Conservation (phyloP, 2,797 vertebrate species). For the Sebastes jordani region DNA sequence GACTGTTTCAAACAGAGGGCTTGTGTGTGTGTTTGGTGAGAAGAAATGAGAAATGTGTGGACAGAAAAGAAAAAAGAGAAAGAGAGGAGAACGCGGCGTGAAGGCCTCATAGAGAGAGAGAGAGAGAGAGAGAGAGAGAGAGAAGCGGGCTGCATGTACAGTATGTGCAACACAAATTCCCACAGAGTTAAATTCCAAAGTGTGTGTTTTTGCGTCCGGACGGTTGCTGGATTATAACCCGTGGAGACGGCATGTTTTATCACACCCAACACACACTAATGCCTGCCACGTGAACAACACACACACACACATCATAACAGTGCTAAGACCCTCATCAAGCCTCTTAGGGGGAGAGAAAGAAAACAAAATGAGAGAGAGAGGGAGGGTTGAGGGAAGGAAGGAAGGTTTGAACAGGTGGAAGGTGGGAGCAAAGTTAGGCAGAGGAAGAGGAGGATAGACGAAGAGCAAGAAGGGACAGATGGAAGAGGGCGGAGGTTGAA, state of each 20-base stretch:
- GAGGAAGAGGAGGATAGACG: not conserved
- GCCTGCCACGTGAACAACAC: slow-evolving; percentile 48
- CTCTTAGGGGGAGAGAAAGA: slow-evolving; percentile 38
- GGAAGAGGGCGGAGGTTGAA: not conserved
- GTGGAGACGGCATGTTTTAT: slow-evolving; percentile 40
- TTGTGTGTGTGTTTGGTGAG: slow-evolving; percentile 32
- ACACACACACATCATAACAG: slow-evolving; percentile 6
- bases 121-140: not conserved
- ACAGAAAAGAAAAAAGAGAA: not conserved
- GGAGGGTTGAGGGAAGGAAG: not conserved
- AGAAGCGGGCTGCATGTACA: slow-evolving; percentile 19
- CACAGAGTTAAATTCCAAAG: slow-evolving; percentile 40
- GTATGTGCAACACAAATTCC: slow-evolving; percentile 6
- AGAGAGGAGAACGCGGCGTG: not conserved
- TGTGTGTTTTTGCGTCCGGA: slow-evolving; percentile 26
- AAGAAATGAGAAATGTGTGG: slow-evolving; percentile 23
- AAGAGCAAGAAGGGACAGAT: not conserved
- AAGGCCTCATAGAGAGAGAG: not conserved
- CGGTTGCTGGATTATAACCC: slow-evolving; percentile 40
- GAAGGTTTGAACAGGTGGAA: slow-evolving; percentile 25
- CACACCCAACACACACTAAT: slow-evolving; percentile 44
- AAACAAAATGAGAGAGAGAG: slow-evolving; percentile 6
- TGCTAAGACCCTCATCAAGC: slow-evolving; percentile 53
- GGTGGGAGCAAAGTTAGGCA: not conserved
- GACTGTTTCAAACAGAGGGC: slow-evolving; percentile 51